Conservation (phyloP, 64 coral and sea anemone genomes). For the Trachythela sp. region DNA sequence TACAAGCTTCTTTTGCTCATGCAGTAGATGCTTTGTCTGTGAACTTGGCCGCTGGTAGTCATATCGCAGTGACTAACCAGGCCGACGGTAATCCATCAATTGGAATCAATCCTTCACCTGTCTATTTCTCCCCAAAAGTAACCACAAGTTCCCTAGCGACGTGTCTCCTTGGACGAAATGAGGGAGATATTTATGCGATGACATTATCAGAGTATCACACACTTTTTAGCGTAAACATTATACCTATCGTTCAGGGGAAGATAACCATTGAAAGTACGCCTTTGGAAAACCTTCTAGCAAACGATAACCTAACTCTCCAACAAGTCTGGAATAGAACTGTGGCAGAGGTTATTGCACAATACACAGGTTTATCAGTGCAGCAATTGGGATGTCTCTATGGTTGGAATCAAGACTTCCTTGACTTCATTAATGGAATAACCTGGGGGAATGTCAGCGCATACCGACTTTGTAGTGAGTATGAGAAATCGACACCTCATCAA, state of each 20-base stretch:
- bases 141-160: not conserved
- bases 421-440: not conserved
- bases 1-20: not conserved
- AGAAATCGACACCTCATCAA: not conserved
- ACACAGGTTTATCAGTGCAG: not conserved
- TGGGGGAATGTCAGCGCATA: not conserved
- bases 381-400: slow-evolving; percentile 8
- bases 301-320: not conserved
- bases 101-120: not conserved
- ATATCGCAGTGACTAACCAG: not conserved
- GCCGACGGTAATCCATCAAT: not conserved
- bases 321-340: not conserved
- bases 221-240: not conserved
- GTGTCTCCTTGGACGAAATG: not conserved
- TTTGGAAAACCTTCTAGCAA: not conserved
- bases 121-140: not conserved
- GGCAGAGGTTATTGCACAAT: not conserved
- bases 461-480: not conserved
- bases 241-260: not conserved
- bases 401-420: not conserved
- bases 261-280: not conserved
- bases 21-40: not conserved
- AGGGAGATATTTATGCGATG: not conserved
- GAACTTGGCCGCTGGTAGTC: not conserved
- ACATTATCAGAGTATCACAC: not conserved